Base-by-base conservation (phyloP, 2,113 vertebrate species). In the Platanista minor region DNA sequence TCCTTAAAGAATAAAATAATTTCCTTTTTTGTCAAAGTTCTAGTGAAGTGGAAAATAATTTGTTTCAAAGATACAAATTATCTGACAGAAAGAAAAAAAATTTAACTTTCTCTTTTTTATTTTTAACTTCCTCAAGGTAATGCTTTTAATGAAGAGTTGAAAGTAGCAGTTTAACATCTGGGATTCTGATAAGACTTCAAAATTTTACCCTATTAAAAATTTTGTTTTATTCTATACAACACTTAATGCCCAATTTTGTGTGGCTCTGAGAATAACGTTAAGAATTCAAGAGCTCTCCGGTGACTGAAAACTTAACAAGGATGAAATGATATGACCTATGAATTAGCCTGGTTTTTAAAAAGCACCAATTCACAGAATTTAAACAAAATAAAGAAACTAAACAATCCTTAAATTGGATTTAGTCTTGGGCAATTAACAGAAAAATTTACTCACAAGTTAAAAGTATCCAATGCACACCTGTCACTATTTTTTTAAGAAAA, bases 41-140 rank as follows among this genome's bases (percentile, higher is more conserved):
- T 91, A 69, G 18, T 82, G 74, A 89, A 64, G 43, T 74, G 7
- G 57, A 84, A 97, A 91, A 71, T 69, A 57, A 82, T 85, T 87
- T 88, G 31, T 96, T 92, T 94, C 5, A 54, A 95, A 83, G 75
- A 81, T 43, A 46, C 9, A n/a, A n/a, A n/a, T n/a, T n/a, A n/a
- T n/a, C n/a, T 23, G 29, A 94, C 27, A 61, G 36, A 72, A 92
- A 59, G 27, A 74, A 82, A 69, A 77, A 82, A 83, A 39, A 2
- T 49, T 64, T 77, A 69, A 41, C 13, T 77, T 90, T 46, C 82
- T 43, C 33, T 49, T 4, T 49, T 17, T 5, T 52, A 17, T 52
- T 52, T 46, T 64, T 72, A 69, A 41, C 13, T 82, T 90, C 39
- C 82, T 46, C 29, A 77, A 72, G 49, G 33, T 49, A 21, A 87